Evolutionary conservation across 1,140 invertebrate genomes (phyloP).

Genomic region (Drosophila elegans): DNA sequence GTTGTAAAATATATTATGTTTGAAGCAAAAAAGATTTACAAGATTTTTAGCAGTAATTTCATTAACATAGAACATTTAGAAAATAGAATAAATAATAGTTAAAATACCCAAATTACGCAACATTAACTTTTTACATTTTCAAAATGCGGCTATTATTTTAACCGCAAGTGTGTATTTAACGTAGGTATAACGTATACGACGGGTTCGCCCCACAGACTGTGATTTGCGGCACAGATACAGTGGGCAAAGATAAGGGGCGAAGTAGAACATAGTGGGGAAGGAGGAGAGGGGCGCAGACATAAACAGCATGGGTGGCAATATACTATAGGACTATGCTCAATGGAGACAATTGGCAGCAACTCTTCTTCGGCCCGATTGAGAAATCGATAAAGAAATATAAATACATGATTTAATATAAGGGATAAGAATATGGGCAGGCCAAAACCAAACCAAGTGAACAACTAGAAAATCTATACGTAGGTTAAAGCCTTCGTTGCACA

Average conservation of each 20-base stretch:
- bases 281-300: slow-evolving; percentile 5
- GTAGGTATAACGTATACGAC: slow-evolving; percentile 43
- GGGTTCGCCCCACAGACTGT: slow-evolving; percentile 37
- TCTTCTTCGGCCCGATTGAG: neutral
- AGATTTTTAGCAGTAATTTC: neutral
- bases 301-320: slow-evolving; percentile 9
- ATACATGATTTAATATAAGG: neutral
- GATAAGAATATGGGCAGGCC: too few relatives aligned
- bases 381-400: slow-evolving; percentile 1
- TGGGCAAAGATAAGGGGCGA: neutral
- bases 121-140: neutral
- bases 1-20: too few relatives aligned
- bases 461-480: neutral
- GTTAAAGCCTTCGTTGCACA: too few relatives aligned
- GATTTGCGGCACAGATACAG: slow-evolving; percentile 51
- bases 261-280: neutral
- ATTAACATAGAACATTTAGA: too few relatives aligned
- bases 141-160: too few relatives aligned
- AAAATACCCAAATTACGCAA: too few relatives aligned
- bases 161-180: slow-evolving; percentile 1
- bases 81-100: too few relatives aligned
- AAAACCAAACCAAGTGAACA: neutral
- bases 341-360: slow-evolving; percentile 15
- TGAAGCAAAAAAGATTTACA: too few relatives aligned
- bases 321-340: too few relatives aligned